Evolutionary conservation across 2,888 invertebrate genomes (phyloP).

Genomic region (Trichopria drosophilae): DNA sequence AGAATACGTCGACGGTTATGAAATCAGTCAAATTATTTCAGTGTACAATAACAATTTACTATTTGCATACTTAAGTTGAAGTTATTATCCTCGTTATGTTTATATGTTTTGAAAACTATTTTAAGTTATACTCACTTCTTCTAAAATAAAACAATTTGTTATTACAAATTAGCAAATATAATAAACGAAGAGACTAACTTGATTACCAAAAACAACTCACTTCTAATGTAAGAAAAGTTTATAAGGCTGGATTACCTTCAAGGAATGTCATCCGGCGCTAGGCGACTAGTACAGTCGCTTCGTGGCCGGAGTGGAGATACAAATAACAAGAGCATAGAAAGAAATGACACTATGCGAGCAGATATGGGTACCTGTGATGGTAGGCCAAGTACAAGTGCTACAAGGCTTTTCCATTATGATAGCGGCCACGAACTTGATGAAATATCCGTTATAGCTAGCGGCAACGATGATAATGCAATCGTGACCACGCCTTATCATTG

Average conservation of each 20-base stretch:
- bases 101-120: too few relatives aligned
- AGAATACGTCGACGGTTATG: too few relatives aligned
- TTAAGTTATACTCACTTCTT: not conserved
- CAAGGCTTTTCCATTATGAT: constrained; percentile 55
- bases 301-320: constrained; percentile 52
- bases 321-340: too few relatives aligned
- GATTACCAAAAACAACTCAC: constrained; percentile 5
- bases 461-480: constrained; percentile 51
- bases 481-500: constrained; percentile 58
- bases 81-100: too few relatives aligned
- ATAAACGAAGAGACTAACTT: not conserved
- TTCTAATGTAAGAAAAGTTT: constrained; percentile 20
- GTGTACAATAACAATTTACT: too few relatives aligned
- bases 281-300: constrained; percentile 59
- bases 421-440: constrained; percentile 60
- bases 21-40: too few relatives aligned
- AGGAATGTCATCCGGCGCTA: constrained; percentile 59
- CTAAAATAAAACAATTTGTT: not conserved
- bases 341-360: too few relatives aligned
- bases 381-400: constrained; percentile 53
- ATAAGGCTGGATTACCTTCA: constrained; percentile 57
- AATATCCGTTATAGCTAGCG: constrained; percentile 60
- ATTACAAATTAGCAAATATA: constrained; percentile 1
- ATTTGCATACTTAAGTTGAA: too few relatives aligned
- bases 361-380: constrained; percentile 37